Conservation (phyloP, 1,140 invertebrate species). For the Diorhabda sublineata region DNA sequence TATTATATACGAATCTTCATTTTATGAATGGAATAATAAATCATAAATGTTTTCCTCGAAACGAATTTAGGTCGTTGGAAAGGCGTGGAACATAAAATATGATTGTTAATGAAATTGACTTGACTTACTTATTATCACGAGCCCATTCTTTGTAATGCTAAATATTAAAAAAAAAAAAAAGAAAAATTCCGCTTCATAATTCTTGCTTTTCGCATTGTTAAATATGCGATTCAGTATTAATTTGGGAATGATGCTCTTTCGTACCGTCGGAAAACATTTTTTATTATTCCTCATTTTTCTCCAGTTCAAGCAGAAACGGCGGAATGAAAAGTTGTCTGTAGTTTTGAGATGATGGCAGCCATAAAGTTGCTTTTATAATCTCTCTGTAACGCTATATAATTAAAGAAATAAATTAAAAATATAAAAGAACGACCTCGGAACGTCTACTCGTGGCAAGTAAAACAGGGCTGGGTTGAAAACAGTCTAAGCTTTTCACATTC, state of each 20-base stretch:
- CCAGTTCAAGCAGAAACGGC: background rate
- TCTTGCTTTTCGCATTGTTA: background rate
- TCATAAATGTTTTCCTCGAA: no score
- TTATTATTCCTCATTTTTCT: background rate
- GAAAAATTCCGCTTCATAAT: background rate
- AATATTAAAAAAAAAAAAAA: background rate
- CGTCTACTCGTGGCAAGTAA: background rate
- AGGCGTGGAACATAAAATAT: background rate
- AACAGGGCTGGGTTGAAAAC: background rate
- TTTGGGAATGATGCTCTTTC: constrained; percentile 1
- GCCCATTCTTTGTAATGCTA: background rate
- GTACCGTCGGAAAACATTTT: background rate
- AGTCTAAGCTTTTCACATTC: no score
- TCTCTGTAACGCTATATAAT: background rate
- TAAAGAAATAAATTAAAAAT: constrained; percentile 3
- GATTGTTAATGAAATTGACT: background rate
- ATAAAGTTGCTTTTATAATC: constrained; percentile 3
- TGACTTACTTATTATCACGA: background rate
- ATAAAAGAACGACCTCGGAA: background rate
- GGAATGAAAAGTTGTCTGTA: background rate
- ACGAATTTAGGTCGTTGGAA: no score
- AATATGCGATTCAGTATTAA: constrained; percentile 1
- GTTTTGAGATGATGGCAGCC: background rate
- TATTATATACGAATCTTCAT: no score
- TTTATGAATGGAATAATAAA: no score